These are phyloP conservation scores for Clunio marinus DNA, from an alignment of 2,888 invertebrate species.

Conservation along the genomic window DNA sequence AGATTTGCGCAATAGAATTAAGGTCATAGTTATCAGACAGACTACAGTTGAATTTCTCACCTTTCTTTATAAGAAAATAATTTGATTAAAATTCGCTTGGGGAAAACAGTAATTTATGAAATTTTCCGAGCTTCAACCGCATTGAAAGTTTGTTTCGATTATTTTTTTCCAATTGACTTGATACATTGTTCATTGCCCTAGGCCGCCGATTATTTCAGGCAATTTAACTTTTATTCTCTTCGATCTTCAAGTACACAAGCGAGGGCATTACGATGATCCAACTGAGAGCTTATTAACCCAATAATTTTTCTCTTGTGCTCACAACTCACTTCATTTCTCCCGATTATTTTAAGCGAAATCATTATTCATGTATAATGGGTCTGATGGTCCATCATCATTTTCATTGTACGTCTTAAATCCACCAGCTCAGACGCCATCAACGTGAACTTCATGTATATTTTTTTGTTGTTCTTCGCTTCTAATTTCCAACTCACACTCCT, in stretches of 20 bases:
- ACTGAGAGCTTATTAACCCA: constrained; percentile 32
- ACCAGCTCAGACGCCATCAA: neutral
- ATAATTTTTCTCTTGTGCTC: constrained; percentile 28
- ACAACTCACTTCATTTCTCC: constrained; percentile 8
- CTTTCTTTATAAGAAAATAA: too few species aligned
- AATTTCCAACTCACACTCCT: too few species aligned
- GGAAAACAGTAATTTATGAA: neutral
- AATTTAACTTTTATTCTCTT: constrained; percentile 19
- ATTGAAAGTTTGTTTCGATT: neutral
- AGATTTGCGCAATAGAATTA: neutral
- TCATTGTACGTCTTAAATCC: constrained; percentile 8
- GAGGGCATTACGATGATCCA: neutral
- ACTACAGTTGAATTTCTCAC: too few species aligned
- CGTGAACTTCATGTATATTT: neutral
- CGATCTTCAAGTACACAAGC: neutral
- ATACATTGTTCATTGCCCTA: constrained; percentile 7
- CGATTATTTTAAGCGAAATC: constrained; percentile 30
- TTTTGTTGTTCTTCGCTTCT: neutral
- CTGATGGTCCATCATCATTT: constrained; percentile 29
- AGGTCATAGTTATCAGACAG: too few species aligned
- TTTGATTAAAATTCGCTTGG: too few species aligned
- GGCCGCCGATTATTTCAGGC: constrained; percentile 11
- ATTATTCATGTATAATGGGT: constrained; percentile 30
- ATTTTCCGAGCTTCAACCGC: neutral
- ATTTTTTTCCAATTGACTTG: neutral